Evolutionary conservation across 2,113 vertebrate species (phyloP).

Genomic region (Pica pica): DNA sequence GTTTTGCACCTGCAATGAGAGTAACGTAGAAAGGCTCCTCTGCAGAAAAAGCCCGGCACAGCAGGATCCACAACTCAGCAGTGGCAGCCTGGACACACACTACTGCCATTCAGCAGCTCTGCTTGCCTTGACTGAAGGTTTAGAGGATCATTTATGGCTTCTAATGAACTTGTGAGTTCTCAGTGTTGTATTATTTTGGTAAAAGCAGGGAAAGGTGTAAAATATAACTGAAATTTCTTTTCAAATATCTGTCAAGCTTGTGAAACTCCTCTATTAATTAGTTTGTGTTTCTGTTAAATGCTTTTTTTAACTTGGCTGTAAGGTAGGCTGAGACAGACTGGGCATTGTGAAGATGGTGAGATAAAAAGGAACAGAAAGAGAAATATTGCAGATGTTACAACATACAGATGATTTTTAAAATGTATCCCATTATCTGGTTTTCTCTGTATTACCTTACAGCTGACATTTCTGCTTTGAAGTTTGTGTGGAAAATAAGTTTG

Average conservation of each 20-base stretch:
- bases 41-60: neutral
- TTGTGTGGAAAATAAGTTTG: neutral
- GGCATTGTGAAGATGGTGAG: neutral
- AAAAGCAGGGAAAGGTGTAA: neutral
- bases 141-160: neutral
- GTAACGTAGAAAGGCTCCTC: neutral
- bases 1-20: neutral
- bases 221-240: slow-evolving; percentile 29
- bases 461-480: slow-evolving; percentile 27
- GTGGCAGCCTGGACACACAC: neutral
- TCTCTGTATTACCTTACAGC: neutral
- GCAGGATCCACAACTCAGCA: neutral
- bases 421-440: neutral
- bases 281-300: neutral
- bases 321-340: slow-evolving; percentile 1
- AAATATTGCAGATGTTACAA: slow-evolving; percentile 19
- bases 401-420: neutral
- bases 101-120: neutral
- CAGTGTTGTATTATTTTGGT: neutral
- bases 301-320: neutral
- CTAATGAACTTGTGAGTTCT: neutral
- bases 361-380: neutral
- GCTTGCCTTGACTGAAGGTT: neutral
- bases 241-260: slow-evolving; percentile 11
- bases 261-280: slow-evolving; percentile 9